Base-by-base conservation (phyloP, 2,888 invertebrate genomes). In the Melanophora roralis region DNA sequence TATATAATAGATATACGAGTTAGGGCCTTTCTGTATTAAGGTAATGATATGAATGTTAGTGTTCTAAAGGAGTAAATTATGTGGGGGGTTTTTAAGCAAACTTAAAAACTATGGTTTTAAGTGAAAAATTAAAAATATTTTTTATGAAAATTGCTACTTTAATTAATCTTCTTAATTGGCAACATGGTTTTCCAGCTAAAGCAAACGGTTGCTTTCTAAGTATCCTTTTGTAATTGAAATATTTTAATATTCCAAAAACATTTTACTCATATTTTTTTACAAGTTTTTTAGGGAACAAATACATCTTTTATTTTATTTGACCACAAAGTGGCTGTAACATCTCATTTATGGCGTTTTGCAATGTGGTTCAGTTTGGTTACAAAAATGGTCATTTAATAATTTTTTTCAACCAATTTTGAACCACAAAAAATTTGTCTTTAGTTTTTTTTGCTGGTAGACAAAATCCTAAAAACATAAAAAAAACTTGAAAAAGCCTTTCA, bases 171-270 rank as follows among this genome's bases (percentile, higher is more conserved):
- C n/a, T n/a, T n/a, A n/a, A n/a, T n/a, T n/a, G n/a, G n/a, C n/a
- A n/a, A n/a, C n/a, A n/a, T 27, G 27, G 34, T 51, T 34, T 14
- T 8, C 32, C 38, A 1, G 11, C 49, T 34, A 38, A 43, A 47
- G 34, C 23, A 23, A 45, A 23, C 19, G 38, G 59, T 60, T 60
- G 27, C 27, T 2, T n/a, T n/a, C n/a, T n/a, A n/a, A n/a, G n/a
- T n/a, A 0, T 11, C 9, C 14, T 27, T 34, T 36, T 12, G 19
- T 14, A 21, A 2, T 23, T 53, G 32, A 32, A 64, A 49, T 27
- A 27, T 27, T 74, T 78, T 59, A 74, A 69, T 59, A 78, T 78
- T 74, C 73, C 51, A 23, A 68, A 69, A 78, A 69, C 45, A 73
- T 78, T 73, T 57, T n/a, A n/a, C 16, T 32, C 19, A 60, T 60